phyloP scores from a whole-genome alignment of 1,140 invertebrate genomes.

The Papilio xuthus region DNA sequence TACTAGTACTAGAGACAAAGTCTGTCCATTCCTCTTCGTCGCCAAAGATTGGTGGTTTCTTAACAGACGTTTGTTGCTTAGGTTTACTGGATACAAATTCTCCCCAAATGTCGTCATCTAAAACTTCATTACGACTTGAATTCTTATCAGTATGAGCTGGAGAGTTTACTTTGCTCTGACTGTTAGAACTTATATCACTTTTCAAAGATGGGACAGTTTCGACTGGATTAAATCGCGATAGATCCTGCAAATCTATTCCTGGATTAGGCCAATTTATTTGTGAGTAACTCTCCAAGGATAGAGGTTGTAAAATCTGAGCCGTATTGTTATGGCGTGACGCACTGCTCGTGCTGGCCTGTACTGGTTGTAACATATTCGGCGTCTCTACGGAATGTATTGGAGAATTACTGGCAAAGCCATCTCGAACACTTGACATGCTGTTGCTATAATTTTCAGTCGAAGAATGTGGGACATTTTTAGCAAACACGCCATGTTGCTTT shows the following conservation, averaged over 20 bases:
- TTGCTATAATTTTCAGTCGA: constrained; percentile 15
- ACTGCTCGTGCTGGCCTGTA: constrained; percentile 44
- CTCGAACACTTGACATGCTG: neutral
- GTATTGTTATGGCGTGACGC: constrained; percentile 57
- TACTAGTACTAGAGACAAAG: constrained; percentile 83
- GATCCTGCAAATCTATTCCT: constrained; percentile 84
- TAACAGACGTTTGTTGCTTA: constrained; percentile 54
- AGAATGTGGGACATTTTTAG: constrained; percentile 34
- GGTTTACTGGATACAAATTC: constrained; percentile 83
- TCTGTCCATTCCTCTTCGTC: constrained; percentile 85
- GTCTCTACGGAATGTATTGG: constrained; percentile 6
- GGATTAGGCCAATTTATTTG: constrained; percentile 86
- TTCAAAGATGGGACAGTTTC: constrained; percentile 75
- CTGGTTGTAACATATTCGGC: constrained; percentile 60
- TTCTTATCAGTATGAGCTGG: constrained; percentile 59
- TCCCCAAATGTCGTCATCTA: constrained; percentile 83
- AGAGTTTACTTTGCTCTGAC: constrained; percentile 59
- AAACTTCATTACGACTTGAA: constrained; percentile 54
- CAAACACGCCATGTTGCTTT: constrained; percentile 43
- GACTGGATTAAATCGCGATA: constrained; percentile 82
- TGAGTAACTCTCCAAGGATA: constrained; percentile 78
- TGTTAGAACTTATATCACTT: constrained; percentile 58
- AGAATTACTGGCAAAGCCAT: constrained; percentile 12
- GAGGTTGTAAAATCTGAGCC: constrained; percentile 78
- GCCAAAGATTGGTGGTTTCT: constrained; percentile 59